Base-by-base conservation (phyloP, 2,113 vertebrate species). In the Astatoreochromis straeleni region DNA sequence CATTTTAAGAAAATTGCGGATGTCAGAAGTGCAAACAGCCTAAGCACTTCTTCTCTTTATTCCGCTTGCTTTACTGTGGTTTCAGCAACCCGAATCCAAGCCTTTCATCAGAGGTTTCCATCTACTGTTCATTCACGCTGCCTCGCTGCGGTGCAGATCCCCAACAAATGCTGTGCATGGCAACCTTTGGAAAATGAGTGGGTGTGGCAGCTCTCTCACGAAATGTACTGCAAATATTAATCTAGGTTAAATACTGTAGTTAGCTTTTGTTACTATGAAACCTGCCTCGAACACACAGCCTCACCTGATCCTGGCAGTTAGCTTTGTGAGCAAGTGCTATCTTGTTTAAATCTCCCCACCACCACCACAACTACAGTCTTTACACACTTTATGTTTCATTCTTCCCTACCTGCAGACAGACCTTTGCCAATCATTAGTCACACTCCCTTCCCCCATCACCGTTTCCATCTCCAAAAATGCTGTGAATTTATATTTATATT, bases 181-280 rank as follows among this genome's bases (percentile, higher is more conserved):
- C 86, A 93, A 88, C 86, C 85, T 93, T 90, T 93, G 87, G 86
- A 91, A 93, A 95, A 89, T 33, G 40, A 84, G 88, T 87, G 91
- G 91, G 91, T 54, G 86, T 85, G 87, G 78, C 42, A 2, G 26
- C 73, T 82, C 78, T 83, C 60, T 51, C 79, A 57, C 85, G 42
- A 90, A 90, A 83, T 5, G 4, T 65, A 87, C 80, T 57, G 87
- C 86, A 88, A 93, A 91, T 91, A 95, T 94, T 91, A 93, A 92
- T 93, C 82, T 80, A 75, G 68, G 85, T 83, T 91, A 86, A 91
- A 90, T 58, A 60, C 26, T n/a, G 29, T 31, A 5, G 65, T 89
- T 53, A 53, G 42, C 81, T 82, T 85, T 91, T 91, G 89, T 95
- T 89, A 75, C 81, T 42, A 12, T 88, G 83, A 89, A 84, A 84